These are phyloP conservation scores for Macquaria australasica DNA, from an alignment of 2,113 vertebrate species.

Conservation along the genomic window DNA sequence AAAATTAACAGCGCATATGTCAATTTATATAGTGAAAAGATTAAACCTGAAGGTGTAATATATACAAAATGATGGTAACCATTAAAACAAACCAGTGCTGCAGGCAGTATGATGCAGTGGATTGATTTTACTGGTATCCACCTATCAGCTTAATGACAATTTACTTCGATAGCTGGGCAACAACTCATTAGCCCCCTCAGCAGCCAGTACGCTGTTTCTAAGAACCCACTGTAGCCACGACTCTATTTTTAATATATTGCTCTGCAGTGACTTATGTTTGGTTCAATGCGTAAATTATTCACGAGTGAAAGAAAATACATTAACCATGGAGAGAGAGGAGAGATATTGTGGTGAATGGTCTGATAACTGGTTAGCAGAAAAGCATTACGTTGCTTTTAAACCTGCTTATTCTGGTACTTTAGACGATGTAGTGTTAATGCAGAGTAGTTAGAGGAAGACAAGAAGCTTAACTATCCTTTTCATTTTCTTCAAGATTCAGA, in stretches of 20 bases:
- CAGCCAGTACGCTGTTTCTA: not conserved
- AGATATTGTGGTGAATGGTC: not conserved
- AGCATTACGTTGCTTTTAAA: not conserved
- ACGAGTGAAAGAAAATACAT: constrained; percentile 2
- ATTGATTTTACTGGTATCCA: constrained; percentile 6
- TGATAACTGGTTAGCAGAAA: not conserved
- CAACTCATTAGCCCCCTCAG: not conserved
- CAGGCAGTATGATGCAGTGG: not conserved
- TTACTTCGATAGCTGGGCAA: not conserved
- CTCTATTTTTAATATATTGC: constrained; percentile 9
- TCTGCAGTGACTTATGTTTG: constrained; percentile 25
- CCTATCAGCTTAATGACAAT: not conserved
- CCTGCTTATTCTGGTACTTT: not conserved
- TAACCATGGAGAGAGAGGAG: not conserved
- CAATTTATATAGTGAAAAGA: not conserved
- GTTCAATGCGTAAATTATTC: constrained; percentile 28
- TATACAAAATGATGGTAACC: not conserved
- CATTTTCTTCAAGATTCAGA: not conserved
- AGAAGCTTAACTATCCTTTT: not conserved
- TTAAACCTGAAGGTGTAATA: not conserved
- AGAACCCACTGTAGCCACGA: not conserved
- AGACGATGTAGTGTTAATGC: not conserved
- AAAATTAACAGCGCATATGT: not conserved
- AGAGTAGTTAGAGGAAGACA: not conserved
- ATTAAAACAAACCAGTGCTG: not conserved